Conservation (phyloP, 2,888 invertebrate species). For the Ochropleura leucogaster region DNA sequence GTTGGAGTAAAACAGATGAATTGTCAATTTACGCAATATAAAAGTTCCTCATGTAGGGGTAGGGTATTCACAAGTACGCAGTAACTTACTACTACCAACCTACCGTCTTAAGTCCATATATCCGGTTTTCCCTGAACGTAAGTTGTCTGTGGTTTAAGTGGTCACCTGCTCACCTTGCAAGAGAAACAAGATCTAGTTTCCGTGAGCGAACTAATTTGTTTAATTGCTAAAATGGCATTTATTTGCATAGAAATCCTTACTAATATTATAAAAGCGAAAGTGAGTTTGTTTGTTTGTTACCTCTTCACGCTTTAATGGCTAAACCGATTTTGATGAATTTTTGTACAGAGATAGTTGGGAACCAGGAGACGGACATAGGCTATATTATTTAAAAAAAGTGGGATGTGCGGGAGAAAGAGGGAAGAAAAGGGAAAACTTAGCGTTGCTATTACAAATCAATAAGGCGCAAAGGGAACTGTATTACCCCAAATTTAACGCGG, state of each 20-base stretch:
- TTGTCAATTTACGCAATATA: constrained; percentile 10
- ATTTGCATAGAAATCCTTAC: constrained; percentile 20
- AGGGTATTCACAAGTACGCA: constrained; percentile 37
- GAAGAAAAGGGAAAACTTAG: no score
- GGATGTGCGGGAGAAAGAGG: no score
- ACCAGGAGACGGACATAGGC: no score
- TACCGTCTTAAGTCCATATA: constrained; percentile 30
- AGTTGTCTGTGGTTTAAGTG: neutral
- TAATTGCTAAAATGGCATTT: neutral
- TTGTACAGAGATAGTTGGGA: no score
- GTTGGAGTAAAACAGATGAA: neutral
- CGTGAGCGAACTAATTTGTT: constrained; percentile 19
- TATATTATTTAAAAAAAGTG: no score
- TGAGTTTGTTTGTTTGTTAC: no score
- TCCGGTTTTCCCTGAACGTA: constrained; percentile 28
- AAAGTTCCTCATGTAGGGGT: neutral
- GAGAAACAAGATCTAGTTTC: constrained; percentile 33
- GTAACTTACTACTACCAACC: neutral
- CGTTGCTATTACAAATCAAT: no score
- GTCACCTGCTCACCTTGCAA: constrained; percentile 36
- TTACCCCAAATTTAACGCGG: no score
- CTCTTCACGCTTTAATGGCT: no score
- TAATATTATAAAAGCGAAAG: no score
- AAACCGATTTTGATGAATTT: no score
- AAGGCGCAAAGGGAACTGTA: no score